Percentiles rank a stretch among this genome's conserved stretches.
These are phyloP conservation scores for Ennomos erosarius DNA, from an alignment of 2,888 invertebrate species.

Conservation along the genomic window DNA sequence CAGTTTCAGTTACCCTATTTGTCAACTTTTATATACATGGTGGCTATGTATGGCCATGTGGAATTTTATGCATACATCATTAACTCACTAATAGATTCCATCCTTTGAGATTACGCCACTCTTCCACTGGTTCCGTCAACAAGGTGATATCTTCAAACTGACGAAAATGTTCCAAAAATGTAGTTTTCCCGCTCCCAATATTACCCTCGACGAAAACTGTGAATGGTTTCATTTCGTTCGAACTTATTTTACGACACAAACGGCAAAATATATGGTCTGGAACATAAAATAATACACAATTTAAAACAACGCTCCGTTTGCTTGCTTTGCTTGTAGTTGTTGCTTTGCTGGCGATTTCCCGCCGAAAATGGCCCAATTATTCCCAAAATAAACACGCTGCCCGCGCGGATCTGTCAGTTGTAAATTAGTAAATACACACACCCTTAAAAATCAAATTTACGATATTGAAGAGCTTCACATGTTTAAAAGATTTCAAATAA, in stretches of 20 bases:
- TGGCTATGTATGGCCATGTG: no score
- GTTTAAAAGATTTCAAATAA: slow-evolving; percentile 21
- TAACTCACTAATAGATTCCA: slow-evolving; percentile 89
- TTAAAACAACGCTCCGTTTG: neutral
- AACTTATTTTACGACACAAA: slow-evolving; percentile 60
- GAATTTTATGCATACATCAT: neutral
- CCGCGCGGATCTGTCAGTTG: slow-evolving; percentile 49
- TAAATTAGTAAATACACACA: slow-evolving; percentile 55
- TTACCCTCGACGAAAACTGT: slow-evolving; percentile 95
- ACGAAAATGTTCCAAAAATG: slow-evolving; percentile 92
- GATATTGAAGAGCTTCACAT: slow-evolving; percentile 46
- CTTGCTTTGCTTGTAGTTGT: no score
- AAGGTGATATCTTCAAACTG: slow-evolving; percentile 89
- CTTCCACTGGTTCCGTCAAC: slow-evolving; percentile 91
- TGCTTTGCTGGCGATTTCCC: slow-evolving; percentile 54
- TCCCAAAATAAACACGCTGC: slow-evolving; percentile 54
- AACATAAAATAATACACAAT: slow-evolving; percentile 32
- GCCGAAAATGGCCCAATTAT: slow-evolving; percentile 59
- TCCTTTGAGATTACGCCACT: slow-evolving; percentile 92
- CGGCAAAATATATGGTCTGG: slow-evolving; percentile 49
- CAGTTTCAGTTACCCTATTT: no score
- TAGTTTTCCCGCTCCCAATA: slow-evolving; percentile 96
- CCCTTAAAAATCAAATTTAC: slow-evolving; percentile 53
- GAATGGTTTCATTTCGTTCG: slow-evolving; percentile 85
- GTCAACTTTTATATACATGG: no score